These are phyloP conservation scores for Acanthisitta chloris DNA, from an alignment of 2,113 vertebrate species.

Conservation along the genomic window DNA sequence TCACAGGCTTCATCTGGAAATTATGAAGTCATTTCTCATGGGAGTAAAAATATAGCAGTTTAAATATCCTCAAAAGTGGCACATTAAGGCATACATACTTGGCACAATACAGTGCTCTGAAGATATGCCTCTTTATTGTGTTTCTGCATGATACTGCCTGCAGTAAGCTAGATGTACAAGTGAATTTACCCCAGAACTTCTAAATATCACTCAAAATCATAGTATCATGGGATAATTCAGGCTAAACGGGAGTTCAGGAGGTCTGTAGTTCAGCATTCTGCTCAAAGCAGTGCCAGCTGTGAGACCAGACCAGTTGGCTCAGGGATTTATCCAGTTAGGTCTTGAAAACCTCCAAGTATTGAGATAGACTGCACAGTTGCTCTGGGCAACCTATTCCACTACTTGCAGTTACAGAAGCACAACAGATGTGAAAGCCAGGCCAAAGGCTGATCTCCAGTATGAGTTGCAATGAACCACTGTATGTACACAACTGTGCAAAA, in stretches of 20 bases:
- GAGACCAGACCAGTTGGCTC: not conserved
- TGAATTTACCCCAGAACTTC: not conserved
- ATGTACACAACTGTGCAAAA: not conserved
- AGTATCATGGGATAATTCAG: not conserved
- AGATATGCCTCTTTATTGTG: not conserved
- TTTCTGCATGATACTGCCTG: not conserved
- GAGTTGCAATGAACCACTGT: not conserved
- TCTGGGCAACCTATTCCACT: not conserved
- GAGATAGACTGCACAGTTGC: not conserved
- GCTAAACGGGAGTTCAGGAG: not conserved
- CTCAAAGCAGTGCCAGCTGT: not conserved
- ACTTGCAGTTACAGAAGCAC: not conserved
- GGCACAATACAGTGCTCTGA: not conserved
- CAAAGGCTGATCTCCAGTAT: not conserved
- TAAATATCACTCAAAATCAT: not conserved
- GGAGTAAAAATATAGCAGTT: not conserved
- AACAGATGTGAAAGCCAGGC: not conserved
- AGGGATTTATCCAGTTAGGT: not conserved
- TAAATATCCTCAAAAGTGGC: not conserved
- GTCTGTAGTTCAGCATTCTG: not conserved
- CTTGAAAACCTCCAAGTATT: not conserved
- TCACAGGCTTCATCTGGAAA: not conserved
- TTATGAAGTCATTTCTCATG: not conserved
- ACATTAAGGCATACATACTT: fast-evolving
- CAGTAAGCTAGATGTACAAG: fast-evolving